Percentiles rank a stretch among this genome's conserved stretches.
These are phyloP conservation scores for Fragum sueziense DNA, from an alignment of 2,888 invertebrate species.

Conservation along the genomic window DNA sequence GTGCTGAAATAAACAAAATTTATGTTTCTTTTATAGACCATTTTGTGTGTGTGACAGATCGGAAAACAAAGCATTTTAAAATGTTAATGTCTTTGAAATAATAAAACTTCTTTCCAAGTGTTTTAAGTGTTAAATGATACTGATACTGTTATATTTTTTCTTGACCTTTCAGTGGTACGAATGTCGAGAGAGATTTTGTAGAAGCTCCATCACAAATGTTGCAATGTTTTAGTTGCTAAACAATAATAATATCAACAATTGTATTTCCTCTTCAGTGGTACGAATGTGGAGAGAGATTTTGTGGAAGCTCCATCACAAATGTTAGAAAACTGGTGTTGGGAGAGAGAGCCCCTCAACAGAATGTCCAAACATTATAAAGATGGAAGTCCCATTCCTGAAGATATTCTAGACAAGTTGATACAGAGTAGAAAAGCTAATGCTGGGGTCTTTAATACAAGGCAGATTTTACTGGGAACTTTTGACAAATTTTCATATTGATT, in stretches of 20 bases:
- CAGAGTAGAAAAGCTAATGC: conserved; percentile 83
- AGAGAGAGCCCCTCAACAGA: conserved; percentile 82
- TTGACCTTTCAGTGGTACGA: conserved; percentile 83
- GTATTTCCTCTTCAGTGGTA: conserved; percentile 80
- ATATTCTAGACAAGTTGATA: conserved; percentile 82
- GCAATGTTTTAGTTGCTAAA: no score
- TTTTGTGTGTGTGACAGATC: no score
- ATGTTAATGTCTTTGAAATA: no score
- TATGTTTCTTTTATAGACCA: no score
- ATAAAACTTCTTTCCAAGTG: no score
- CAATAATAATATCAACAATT: no score
- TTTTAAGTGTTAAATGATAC: no score
- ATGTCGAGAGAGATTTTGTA: conserved; percentile 84
- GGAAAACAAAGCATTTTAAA: no score
- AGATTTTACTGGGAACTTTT: conserved; percentile 83
- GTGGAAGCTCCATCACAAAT: conserved; percentile 84
- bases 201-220: conserved; percentile 84
- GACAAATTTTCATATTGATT: no score
- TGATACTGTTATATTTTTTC: no score
- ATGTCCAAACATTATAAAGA: conserved; percentile 83
- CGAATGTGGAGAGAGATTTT: conserved; percentile 84
- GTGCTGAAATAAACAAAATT: no score
- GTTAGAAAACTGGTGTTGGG: conserved; percentile 85
- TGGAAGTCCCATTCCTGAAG: conserved; percentile 81
- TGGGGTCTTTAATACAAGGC: conserved; percentile 83